Base-by-base conservation (phyloP, 92 coral and sea anemone species). In the Zoanthus solanderi region DNA sequence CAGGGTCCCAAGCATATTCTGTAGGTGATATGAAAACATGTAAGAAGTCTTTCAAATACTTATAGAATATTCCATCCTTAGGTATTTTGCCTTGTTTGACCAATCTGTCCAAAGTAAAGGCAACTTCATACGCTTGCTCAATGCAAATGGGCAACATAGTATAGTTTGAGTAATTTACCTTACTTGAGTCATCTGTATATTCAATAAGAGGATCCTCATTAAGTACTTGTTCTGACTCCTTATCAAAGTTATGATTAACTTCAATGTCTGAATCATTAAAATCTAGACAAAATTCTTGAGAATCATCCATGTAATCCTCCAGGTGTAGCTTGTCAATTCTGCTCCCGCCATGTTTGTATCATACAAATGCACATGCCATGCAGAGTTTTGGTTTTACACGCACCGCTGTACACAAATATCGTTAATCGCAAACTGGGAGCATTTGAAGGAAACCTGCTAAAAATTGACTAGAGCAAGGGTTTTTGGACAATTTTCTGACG, bases 1-100 rank as follows among this genome's bases (percentile, higher is more conserved):
- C 89, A 52, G 87, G 81, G 84, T 91, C 89, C 89, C 85, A 88
- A 52, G 31, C 67, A 48, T 88, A 84, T 2, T 91, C 44, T 31
- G 91, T 61, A 16, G 89, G 89, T 69, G 92, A 65, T 65, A 91
- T 77, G 71, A 87, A 90, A 31, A 88, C 91, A 74, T 91, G 91
- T 72, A 91, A 63, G 30, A 88, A 82, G 34, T 57, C 89, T 71
- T 91, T 83, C 17, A 91, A 72, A 83, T 91, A 87, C 54, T 88
- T 91, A 45, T 91, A 91, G 30, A 91, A 83, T 50, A 91, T 87
- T n/a, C 88, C 69, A 47, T 90, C 87, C 65, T 90, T 90, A 65
- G 87, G 82, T 23, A 91, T 75, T 91, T 58, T 31, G 9, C 93
- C 93, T n/a, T 53, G 11, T 68, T 75, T 88, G 13, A 91, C 54